A percentile compares a stretch with the other conserved stretches of the same genome.
phyloP scores from a whole-genome alignment of 2,888 invertebrate genomes.

The Lamproptera curius region DNA sequence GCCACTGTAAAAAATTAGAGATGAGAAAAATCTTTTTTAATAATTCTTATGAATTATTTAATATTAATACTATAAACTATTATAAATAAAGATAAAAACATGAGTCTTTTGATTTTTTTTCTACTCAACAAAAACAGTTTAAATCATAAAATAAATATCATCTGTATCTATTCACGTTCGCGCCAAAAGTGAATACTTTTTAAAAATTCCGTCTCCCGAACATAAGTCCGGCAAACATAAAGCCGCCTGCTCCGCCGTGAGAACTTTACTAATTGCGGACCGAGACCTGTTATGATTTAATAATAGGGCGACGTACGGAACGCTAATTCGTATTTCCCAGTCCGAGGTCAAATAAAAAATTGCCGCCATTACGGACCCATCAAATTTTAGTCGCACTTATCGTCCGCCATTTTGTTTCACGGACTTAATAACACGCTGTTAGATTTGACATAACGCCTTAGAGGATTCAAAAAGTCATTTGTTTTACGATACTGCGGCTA shows the following conservation, averaged over 20 bases:
- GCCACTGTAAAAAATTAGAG: no score
- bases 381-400: slow-evolving; percentile 37
- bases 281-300: slow-evolving; percentile 55
- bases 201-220: slow-evolving; percentile 3
- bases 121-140: no score
- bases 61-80: no score
- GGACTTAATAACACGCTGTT: slow-evolving; percentile 46
- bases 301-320: slow-evolving; percentile 57
- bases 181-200: not conserved
- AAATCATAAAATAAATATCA: no score
- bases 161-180: not conserved
- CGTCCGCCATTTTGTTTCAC: slow-evolving; percentile 38
- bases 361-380: slow-evolving; percentile 45
- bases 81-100: no score
- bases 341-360: slow-evolving; percentile 41
- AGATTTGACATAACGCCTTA: slow-evolving; percentile 51
- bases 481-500: slow-evolving; percentile 28
- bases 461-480: slow-evolving; percentile 50
- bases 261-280: slow-evolving; percentile 30
- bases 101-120: no score
- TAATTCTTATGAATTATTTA: no score
- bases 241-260: slow-evolving; percentile 44
- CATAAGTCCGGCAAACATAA: slow-evolving; percentile 38
- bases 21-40: no score
- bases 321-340: slow-evolving; percentile 47